Conservation (phyloP, 2,113 vertebrate species). For the Marmota monax region DNA sequence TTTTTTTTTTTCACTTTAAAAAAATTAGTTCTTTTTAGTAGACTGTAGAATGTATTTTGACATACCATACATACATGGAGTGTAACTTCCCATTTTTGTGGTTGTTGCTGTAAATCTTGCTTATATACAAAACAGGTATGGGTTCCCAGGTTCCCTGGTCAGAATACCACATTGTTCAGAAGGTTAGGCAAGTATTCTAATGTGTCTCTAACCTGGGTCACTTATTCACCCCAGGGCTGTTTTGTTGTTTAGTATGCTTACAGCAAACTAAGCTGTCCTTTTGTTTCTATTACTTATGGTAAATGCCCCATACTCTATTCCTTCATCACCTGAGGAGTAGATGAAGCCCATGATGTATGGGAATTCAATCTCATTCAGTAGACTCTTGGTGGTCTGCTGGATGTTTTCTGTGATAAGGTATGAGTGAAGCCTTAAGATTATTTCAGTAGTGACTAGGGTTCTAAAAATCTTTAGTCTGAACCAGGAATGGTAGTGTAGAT, state of each 20-base stretch:
- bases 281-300: not conserved
- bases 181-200: not conserved
- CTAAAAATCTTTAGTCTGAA: not conserved
- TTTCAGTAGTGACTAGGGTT: not conserved
- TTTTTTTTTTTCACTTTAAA: too few species aligned
- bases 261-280: slow-evolving; percentile 11
- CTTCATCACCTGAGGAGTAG: slow-evolving; percentile 29
- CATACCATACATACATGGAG: too few species aligned
- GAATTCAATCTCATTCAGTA: slow-evolving; percentile 33
- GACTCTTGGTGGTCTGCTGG: slow-evolving; percentile 4
- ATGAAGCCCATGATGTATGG: not conserved
- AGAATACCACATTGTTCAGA: not conserved
- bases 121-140: not conserved
- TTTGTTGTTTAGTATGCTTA: not conserved
- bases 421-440: slow-evolving; percentile 43
- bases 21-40: too few species aligned
- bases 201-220: not conserved
- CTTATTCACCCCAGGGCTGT: not conserved
- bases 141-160: not conserved
- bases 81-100: too few species aligned
- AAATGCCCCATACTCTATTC: not conserved
- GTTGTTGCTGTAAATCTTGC: not conserved
- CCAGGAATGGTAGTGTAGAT: too few species aligned
- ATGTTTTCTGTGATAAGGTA: not conserved
- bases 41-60: too few species aligned